Percentiles rank a stretch among this genome's conserved stretches.
Conservation (phyloP, 1,140 invertebrate species). For the Geopemphigus sp. region DNA sequence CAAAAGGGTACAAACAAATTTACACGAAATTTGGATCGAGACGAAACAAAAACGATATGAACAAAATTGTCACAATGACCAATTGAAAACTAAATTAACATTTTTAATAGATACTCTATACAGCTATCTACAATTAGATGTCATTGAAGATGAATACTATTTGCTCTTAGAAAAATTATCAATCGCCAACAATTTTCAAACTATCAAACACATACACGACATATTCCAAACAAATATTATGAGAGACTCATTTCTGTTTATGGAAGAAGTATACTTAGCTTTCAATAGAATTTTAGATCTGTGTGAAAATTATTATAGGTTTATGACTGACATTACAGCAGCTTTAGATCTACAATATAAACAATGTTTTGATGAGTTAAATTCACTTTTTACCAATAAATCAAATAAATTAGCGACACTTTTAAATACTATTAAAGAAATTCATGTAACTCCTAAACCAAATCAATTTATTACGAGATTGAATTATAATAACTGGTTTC, state of each 20-base stretch:
- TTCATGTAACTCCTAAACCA: conserved; percentile 26
- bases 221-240: conserved; percentile 41
- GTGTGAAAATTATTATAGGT: conserved; percentile 39
- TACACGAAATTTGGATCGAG: conserved; percentile 28
- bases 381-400: conserved; percentile 24
- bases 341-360: conserved; percentile 17
- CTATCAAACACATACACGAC: conserved; percentile 29
- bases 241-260: conserved; percentile 42
- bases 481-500: conserved; percentile 36
- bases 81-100: conserved; percentile 24
- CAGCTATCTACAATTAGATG: conserved; percentile 24
- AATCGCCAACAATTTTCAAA: conserved; percentile 20
- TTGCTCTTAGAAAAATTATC: conserved; percentile 37
- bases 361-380: conserved; percentile 22
- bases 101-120: conserved; percentile 40
- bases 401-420: conserved; percentile 7
- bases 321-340: conserved; percentile 32
- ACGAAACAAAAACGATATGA: conserved; percentile 7
- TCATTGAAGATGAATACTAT: conserved; percentile 42
- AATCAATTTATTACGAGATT: conserved; percentile 35
- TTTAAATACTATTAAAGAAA: neutral
- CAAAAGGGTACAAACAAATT: conserved; percentile 37
- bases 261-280: conserved; percentile 25
- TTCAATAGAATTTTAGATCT: conserved; percentile 36
- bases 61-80: neutral